These are phyloP conservation scores for Manis pentadactyla DNA, from an alignment of 2,797 vertebrate species.

Conservation along the genomic window DNA sequence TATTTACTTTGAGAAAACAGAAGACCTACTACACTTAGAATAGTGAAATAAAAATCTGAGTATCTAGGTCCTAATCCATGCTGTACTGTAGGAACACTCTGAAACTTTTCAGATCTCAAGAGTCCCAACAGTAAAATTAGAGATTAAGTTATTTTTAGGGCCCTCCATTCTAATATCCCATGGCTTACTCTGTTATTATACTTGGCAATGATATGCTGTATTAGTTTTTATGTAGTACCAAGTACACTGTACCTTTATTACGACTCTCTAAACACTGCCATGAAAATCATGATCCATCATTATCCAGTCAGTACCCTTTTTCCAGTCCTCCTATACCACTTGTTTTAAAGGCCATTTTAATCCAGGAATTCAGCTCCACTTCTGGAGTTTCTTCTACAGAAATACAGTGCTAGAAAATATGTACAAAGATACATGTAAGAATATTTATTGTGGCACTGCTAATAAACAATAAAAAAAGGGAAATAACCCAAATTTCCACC, in stretches of 20 bases:
- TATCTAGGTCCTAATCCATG: background rate
- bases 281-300: constrained; percentile 48
- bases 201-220: background rate
- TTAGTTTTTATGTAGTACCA: constrained; percentile 1
- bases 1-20: background rate
- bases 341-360: constrained; percentile 58
- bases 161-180: background rate
- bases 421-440: constrained; percentile 33
- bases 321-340: constrained; percentile 44
- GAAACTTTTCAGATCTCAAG: constrained; percentile 1
- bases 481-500: constrained; percentile 30
- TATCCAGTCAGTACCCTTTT: constrained; percentile 58
- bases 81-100: background rate
- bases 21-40: background rate
- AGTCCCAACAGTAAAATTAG: constrained; percentile 14
- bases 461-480: background rate
- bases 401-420: constrained; percentile 60
- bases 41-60: constrained; percentile 23
- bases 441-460: constrained; percentile 42
- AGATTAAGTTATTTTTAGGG: background rate
- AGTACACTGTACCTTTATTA: constrained; percentile 57
- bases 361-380: constrained; percentile 62
- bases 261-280: constrained; percentile 48
- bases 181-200: background rate
- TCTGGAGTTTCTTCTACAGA: constrained; percentile 59